Evolutionary conservation across 2,888 invertebrate species (phyloP).

Genomic region (Sisyra terminalis): DNA sequence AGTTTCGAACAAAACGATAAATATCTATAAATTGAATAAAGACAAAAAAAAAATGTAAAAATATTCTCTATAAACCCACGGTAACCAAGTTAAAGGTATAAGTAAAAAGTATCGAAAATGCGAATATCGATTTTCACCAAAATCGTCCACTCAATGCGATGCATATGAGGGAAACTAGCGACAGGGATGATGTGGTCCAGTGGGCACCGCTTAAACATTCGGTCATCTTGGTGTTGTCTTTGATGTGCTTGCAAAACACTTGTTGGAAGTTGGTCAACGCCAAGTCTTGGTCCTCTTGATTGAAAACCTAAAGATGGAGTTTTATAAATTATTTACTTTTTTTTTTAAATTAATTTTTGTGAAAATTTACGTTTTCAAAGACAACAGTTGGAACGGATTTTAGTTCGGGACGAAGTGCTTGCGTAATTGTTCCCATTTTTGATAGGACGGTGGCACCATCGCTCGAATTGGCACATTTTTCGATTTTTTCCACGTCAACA

Average conservation of each 20-base stretch:
- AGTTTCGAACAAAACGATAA: too few relatives aligned
- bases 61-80: background rate
- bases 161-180: background rate
- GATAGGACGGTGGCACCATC: slow-evolving; percentile 29
- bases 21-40: too few relatives aligned
- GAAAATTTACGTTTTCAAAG: slow-evolving; percentile 44
- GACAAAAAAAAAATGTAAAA: too few relatives aligned
- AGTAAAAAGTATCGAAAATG: slow-evolving; percentile 2
- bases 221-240: slow-evolving; percentile 17
- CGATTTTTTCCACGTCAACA: slow-evolving; percentile 28
- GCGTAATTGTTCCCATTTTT: slow-evolving; percentile 36
- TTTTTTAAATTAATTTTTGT: too few relatives aligned
- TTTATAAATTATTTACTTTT: too few relatives aligned
- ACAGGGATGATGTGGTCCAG: slow-evolving; percentile 2
- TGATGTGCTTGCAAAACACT: slow-evolving; percentile 34
- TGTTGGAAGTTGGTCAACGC: slow-evolving; percentile 37
- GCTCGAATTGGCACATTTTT: slow-evolving; percentile 28
- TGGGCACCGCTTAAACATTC: slow-evolving; percentile 17
- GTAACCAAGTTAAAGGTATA: background rate
- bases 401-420: slow-evolving; percentile 34
- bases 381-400: slow-evolving; percentile 48
- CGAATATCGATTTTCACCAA: slow-evolving; percentile 2
- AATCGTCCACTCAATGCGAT: too few relatives aligned
- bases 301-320: slow-evolving; percentile 38
- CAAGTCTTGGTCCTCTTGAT: slow-evolving; percentile 33